These are phyloP conservation scores for Steatornis caripensis DNA, from an alignment of 2,113 vertebrate genomes.

Conservation along the genomic window DNA sequence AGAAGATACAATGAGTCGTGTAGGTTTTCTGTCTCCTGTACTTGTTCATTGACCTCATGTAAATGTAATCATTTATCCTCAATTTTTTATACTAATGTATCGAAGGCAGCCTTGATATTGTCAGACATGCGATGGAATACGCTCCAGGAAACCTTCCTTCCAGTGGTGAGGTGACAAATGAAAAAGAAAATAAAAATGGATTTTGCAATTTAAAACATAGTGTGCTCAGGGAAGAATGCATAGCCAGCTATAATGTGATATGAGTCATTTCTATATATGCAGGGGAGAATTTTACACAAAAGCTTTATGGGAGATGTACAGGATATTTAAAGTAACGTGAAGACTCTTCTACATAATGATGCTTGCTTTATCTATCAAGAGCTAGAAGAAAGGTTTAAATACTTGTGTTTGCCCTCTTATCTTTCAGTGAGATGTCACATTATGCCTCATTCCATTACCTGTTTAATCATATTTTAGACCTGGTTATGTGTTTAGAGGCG, in stretches of 20 bases:
- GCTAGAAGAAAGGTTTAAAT: slow-evolving; percentile 17
- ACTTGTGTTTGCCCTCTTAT: background rate
- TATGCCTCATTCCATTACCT: background rate
- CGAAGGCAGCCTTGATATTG: slow-evolving; percentile 45
- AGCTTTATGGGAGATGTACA: background rate
- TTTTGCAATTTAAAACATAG: slow-evolving; percentile 62
- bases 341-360: background rate
- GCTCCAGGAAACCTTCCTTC: slow-evolving; percentile 54
- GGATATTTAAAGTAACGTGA: slow-evolving; percentile 13
- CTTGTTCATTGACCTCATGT: slow-evolving; percentile 69
- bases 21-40: slow-evolving; percentile 29
- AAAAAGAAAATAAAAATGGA: slow-evolving; percentile 65
- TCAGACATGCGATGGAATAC: slow-evolving; percentile 36
- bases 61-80: slow-evolving; percentile 74
- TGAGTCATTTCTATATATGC: slow-evolving; percentile 10
- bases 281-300: background rate
- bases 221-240: slow-evolving; percentile 1
- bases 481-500: background rate
- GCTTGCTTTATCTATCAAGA: background rate
- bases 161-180: slow-evolving; percentile 63
- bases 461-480: slow-evolving; percentile 14
- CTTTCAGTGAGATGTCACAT: background rate
- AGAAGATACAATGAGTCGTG: slow-evolving; percentile 7
- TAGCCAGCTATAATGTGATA: slow-evolving; percentile 17
- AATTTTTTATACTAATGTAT: slow-evolving; percentile 65